Conservation (phyloP, 2,888 invertebrate species). For the Sipha maydis region DNA sequence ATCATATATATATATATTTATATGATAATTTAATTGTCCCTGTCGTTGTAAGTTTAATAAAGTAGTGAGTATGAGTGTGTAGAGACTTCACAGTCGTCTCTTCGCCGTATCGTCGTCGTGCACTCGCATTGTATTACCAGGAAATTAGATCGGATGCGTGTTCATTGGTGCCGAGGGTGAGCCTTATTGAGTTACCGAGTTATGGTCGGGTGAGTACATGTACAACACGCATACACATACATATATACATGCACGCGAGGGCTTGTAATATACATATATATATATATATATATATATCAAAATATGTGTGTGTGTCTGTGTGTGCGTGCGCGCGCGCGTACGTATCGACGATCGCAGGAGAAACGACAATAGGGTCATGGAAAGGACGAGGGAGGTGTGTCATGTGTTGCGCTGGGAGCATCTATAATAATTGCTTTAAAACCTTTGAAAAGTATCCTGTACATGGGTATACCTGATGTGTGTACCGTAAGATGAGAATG, state of each 20-base stretch:
- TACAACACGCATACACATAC: neutral
- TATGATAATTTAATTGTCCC: constrained; percentile 54
- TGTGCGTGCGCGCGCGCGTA: neutral
- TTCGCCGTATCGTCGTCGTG: neutral
- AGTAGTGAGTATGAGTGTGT: neutral
- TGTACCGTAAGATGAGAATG: neutral
- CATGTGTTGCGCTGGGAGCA: neutral
- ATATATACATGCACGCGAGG: neutral
- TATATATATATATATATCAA: neutral
- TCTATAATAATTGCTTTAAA: neutral
- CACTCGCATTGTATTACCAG: constrained; percentile 47
- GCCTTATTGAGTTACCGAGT: constrained; percentile 60
- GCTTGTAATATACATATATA: neutral
- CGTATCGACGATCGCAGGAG: neutral
- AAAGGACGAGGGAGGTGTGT: neutral
- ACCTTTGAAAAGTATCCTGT: neutral
- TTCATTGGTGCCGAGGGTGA: constrained; percentile 54
- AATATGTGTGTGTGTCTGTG: neutral
- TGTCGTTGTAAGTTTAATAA: constrained; percentile 41
- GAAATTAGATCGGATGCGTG: constrained; percentile 61
- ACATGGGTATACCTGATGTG: neutral
- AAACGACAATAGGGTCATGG: neutral
- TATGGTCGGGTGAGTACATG: constrained; percentile 29
- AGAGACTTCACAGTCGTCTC: neutral
- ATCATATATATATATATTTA: neutral